Base-by-base conservation (phyloP, 2,113 vertebrate species). In the Cephalopholis sonnerati region DNA sequence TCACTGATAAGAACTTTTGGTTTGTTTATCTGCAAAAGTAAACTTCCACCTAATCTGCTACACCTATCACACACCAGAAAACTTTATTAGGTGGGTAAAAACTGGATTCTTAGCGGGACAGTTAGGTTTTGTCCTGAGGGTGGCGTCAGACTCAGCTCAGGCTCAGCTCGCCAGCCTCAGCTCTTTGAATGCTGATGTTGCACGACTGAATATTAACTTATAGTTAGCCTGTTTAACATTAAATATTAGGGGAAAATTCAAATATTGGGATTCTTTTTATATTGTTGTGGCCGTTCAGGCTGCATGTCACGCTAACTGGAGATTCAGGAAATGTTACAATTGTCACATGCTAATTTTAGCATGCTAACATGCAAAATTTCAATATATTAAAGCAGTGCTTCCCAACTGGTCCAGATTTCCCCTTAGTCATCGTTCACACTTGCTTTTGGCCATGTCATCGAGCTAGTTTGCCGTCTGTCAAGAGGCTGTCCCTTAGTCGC, bases 21-120 rank as follows among this genome's bases (percentile, higher is more conserved):
- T 71, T 81, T 80, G 65, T 81, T 73, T 4, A 11, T 69, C 74
- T 65, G 69, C 41, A 65, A 50, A 61, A 59, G 58, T 32, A 10
- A 50, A 73, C 17, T 27, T 55, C 15, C 20, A 5, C 12, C 4
- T 6, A 6, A 44, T 20, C n/a, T 32, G 9, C 10, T 2, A 29
- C 0, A 17, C 11, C 46, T 10, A 24, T 54, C 17, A 55, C 13
- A 2, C n/a, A 17, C 0, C 2, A 27, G 32, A 27, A 27, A 41
- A 20, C 15, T 3, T 25, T 15, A 41, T 4, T 12, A 5, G 20
- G 13, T 18, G 22, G 15, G 36, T 36, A 44, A 44, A 62, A 61
- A 62, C 20, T 62, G 12, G 12, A 51, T 12, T 64, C 39, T 44
- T n/a, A n/a, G 36, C 2, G 6, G 50, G 18, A 20, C 51, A 29